Evolutionary conservation across 1,140 invertebrate genomes (phyloP).

Genomic region (Anastrepha obliqua): DNA sequence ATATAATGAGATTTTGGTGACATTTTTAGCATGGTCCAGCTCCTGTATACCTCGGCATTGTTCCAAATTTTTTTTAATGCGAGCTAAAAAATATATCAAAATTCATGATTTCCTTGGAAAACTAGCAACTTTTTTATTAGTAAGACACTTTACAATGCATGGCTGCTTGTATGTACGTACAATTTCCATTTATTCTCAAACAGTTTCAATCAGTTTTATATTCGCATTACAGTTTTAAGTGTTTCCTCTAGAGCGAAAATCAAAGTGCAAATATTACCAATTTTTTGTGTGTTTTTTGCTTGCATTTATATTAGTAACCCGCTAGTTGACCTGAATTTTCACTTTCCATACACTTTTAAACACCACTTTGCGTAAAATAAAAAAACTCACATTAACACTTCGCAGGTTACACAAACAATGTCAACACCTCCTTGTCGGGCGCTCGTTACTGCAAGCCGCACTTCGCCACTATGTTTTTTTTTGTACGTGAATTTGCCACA

Average conservation of each 20-base stretch:
- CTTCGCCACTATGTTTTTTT: background rate
- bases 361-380: background rate
- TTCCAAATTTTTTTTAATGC: no score
- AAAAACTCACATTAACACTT: conserved; percentile 12
- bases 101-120: no score
- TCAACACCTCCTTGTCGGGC: background rate
- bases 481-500: background rate
- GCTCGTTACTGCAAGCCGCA: background rate
- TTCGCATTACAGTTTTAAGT: no score
- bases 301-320: background rate
- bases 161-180: background rate
- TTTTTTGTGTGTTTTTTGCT: background rate
- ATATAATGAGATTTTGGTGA: no score
- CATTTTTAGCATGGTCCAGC: no score
- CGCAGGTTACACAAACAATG: conserved; percentile 20
- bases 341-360: background rate
- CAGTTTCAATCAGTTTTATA: background rate
- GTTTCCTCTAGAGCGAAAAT: no score
- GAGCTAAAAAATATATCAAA: no score
- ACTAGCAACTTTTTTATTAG: no score
- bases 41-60: no score
- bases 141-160: no score
- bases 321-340: conserved; percentile 8
- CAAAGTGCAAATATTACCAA: background rate
- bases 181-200: background rate